These are phyloP conservation scores for Lepus europaeus DNA, from an alignment of 2,113 vertebrate genomes.

Conservation along the genomic window DNA sequence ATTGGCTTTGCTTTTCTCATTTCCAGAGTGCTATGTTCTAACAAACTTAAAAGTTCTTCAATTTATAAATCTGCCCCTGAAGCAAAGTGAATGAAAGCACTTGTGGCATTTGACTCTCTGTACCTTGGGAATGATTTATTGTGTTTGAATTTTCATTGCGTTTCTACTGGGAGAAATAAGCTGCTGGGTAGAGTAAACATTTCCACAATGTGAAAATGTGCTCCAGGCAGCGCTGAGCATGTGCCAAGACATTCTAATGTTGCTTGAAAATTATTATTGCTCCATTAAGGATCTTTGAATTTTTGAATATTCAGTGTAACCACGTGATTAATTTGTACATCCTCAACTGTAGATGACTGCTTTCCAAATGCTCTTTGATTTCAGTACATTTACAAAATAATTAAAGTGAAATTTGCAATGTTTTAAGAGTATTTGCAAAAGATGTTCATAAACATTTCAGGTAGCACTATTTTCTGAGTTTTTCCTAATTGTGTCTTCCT, in stretches of 20 bases:
- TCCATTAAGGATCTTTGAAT: slow-evolving; percentile 75
- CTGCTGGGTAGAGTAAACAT: slow-evolving; percentile 70
- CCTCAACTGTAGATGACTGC: slow-evolving; percentile 72
- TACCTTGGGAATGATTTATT: slow-evolving; percentile 78
- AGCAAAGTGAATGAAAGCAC: slow-evolving; percentile 80
- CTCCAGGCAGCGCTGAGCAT: slow-evolving; percentile 55
- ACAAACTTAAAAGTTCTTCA: slow-evolving; percentile 78
- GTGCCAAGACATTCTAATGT: slow-evolving; percentile 70
- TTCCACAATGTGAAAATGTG: slow-evolving; percentile 37
- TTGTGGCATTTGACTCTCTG: slow-evolving; percentile 79
- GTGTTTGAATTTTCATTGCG: slow-evolving; percentile 78
- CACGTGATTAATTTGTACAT: slow-evolving; percentile 76
- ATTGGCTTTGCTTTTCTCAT: slow-evolving; percentile 74
- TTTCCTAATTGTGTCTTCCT: slow-evolving; percentile 60
- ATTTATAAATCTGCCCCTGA: slow-evolving; percentile 73
- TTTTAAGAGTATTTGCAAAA: slow-evolving; percentile 74
- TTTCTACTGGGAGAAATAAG: slow-evolving; percentile 65
- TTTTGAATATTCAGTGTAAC: slow-evolving; percentile 74
- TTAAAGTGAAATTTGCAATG: slow-evolving; percentile 77
- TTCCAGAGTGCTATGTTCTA: slow-evolving; percentile 67
- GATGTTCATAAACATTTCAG: slow-evolving; percentile 76
- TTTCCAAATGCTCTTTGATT: slow-evolving; percentile 81
- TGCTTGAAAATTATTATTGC: slow-evolving; percentile 74
- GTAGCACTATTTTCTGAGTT: slow-evolving; percentile 64
- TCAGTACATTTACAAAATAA: slow-evolving; percentile 79